These are phyloP conservation scores for Denticeps clupeoides DNA, from an alignment of 2,797 vertebrate genomes.

Conservation along the genomic window DNA sequence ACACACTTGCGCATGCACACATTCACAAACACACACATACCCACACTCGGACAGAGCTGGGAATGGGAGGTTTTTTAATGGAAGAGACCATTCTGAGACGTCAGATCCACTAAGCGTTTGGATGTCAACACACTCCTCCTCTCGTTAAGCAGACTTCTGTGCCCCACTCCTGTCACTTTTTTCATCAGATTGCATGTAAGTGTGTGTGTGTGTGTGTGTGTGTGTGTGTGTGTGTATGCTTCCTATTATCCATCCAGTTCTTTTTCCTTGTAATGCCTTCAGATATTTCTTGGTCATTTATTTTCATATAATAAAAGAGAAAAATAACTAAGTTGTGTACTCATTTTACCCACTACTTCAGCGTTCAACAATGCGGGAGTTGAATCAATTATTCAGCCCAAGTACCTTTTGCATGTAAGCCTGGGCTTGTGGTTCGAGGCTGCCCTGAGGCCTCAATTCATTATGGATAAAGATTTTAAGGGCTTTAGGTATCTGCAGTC, in stretches of 20 bases:
- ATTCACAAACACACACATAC: slow-evolving; percentile 3
- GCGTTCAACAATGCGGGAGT: slow-evolving; percentile 26
- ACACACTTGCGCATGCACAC: slow-evolving; percentile 14
- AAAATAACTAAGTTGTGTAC: slow-evolving; percentile 1
- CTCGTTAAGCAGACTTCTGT: slow-evolving; percentile 20
- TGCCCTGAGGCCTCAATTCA: slow-evolving; percentile 37
- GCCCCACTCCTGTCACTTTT: slow-evolving; percentile 15
- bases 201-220: slow-evolving; percentile 1
- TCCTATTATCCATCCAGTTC: no score
- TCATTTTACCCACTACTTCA: slow-evolving; percentile 16
- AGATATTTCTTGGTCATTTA: slow-evolving; percentile 4
- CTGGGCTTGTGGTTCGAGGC: slow-evolving; percentile 18
- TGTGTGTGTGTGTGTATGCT: slow-evolving; percentile 1
- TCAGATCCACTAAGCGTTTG: slow-evolving; percentile 12
- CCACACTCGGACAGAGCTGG: background rate
- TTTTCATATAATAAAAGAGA: slow-evolving; percentile 14
- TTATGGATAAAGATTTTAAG: slow-evolving; percentile 39
- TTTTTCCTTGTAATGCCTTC: no score
- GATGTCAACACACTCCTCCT: slow-evolving; percentile 16
- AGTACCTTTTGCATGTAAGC: slow-evolving; percentile 13
- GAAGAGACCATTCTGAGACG: slow-evolving; percentile 20
- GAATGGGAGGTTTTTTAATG: slow-evolving; percentile 21
- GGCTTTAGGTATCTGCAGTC: slow-evolving; percentile 19
- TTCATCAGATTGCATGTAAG: slow-evolving; percentile 1
- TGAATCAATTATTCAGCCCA: slow-evolving; percentile 29